A percentile compares a stretch with the other conserved stretches of the same genome.
Conservation (phyloP, 2,113 vertebrate species). For the Chlamydotis undulata region DNA sequence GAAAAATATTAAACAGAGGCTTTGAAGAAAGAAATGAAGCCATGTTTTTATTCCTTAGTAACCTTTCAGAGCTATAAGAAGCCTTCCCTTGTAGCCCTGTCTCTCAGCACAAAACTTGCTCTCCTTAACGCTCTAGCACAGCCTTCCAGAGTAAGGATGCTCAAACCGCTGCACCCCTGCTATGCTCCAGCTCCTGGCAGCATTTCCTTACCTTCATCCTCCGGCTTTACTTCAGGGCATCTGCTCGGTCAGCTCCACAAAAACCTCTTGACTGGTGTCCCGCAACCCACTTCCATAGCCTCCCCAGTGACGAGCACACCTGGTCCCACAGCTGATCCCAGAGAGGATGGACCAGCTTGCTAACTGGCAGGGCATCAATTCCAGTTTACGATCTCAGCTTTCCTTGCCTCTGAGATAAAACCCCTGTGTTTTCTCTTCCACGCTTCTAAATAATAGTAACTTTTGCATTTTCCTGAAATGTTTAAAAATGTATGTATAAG, state of each 20-base stretch:
- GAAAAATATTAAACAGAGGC: neutral
- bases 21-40: neutral
- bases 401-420: neutral
- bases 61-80: neutral
- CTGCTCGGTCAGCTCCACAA: neutral
- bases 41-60: neutral
- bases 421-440: rapidly evolving
- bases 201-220: neutral
- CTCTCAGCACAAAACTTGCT: neutral
- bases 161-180: neutral
- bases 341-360: rapidly evolving
- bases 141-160: neutral
- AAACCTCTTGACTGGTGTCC: rapidly evolving
- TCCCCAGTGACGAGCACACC: neutral
- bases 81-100: neutral
- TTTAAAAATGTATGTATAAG: rapidly evolving
- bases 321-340: neutral
- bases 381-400: neutral
- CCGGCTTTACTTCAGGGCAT: neutral
- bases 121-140: rapidly evolving
- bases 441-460: neutral
- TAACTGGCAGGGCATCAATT: neutral
- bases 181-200: neutral
- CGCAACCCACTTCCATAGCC: neutral
- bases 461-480: neutral